These are phyloP conservation scores for Lacerta agilis DNA, from an alignment of 2,797 vertebrate species.

Conservation along the genomic window DNA sequence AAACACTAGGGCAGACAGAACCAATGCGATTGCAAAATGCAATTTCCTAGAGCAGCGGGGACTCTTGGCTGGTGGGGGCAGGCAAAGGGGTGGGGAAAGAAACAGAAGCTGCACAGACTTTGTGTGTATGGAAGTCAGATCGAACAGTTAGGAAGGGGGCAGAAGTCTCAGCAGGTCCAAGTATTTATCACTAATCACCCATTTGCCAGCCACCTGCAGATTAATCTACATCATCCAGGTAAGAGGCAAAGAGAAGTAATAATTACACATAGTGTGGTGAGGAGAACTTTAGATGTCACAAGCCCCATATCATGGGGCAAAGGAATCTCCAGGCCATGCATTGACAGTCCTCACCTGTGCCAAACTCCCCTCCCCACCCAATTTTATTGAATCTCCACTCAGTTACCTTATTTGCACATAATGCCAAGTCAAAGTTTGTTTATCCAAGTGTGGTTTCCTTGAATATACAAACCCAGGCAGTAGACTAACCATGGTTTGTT, in stretches of 20 bases:
- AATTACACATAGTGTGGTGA: not conserved
- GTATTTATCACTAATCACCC: not conserved
- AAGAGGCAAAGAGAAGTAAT: not conserved
- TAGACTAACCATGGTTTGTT: no score
- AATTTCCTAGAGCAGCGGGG: conserved; percentile 27
- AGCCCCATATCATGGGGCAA: not conserved
- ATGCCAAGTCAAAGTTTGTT: no score
- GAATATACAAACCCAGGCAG: no score
- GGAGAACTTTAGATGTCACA: not conserved
- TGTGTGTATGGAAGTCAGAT: not conserved
- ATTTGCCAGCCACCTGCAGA: not conserved
- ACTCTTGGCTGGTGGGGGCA: not conserved
- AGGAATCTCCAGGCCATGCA: not conserved
- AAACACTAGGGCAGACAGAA: conserved; percentile 14
- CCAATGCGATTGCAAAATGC: conserved; percentile 9
- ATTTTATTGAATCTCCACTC: not conserved
- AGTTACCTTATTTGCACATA: no score
- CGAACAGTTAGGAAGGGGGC: not conserved
- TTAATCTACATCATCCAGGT: not conserved
- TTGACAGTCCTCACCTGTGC: not conserved
- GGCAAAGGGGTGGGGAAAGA: no score
- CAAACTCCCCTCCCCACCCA: not conserved
- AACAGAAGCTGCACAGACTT: not conserved
- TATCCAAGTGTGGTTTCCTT: no score
- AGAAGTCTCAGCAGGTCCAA: not conserved